Evolutionary conservation across 1,140 invertebrate species (phyloP), one percentile per base, ranked within the genome.

Genomic region (Pteromalus puparum): DNA sequence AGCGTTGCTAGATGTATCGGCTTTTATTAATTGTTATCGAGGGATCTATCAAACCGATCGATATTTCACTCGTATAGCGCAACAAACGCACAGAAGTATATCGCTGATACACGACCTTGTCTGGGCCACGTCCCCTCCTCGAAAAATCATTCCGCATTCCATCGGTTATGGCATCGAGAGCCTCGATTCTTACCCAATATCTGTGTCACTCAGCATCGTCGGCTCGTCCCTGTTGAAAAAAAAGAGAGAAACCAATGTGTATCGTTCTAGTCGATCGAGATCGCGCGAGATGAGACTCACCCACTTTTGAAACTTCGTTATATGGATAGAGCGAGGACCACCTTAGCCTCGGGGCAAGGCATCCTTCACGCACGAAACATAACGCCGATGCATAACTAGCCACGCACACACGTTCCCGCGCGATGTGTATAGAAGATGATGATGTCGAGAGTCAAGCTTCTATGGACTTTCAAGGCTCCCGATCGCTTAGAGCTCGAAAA

Each of bases 141-240:
- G 28, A 77, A 83, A 77, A 79, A 18, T 15, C 34, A 80, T 84
- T 84, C 83, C 76, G 77, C 77, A 81, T 81, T 84, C 76, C 77
- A 74, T 24, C 18, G 18, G 65, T 18, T 34, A 53, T 53, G 48
- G 34, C 24, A 53, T 26, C 30, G 72, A 42, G 18, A 75, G 53
- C n/a, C 13, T 72, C 30, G 65, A 74, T 24, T 75, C 30, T 82
- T 82, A 30, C 30, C 24, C 61, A 76, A 82, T 77, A 70, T 77
- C 72, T n/a, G 26, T 73, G 34, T 28, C 24, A 26, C 61, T 68
- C 13, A 12, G 18, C 70, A 26, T 81, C 84, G 48, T 0, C 15
- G 42, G 3, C 46, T 18, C 46, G 13, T 48, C 46, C 13, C 46
- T 18, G 13, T 13, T 13, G 15, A 15, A 48, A 48, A 48, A 48